Conservation (phyloP, 2,797 vertebrate genomes). For the Toxotes lorentzi region DNA sequence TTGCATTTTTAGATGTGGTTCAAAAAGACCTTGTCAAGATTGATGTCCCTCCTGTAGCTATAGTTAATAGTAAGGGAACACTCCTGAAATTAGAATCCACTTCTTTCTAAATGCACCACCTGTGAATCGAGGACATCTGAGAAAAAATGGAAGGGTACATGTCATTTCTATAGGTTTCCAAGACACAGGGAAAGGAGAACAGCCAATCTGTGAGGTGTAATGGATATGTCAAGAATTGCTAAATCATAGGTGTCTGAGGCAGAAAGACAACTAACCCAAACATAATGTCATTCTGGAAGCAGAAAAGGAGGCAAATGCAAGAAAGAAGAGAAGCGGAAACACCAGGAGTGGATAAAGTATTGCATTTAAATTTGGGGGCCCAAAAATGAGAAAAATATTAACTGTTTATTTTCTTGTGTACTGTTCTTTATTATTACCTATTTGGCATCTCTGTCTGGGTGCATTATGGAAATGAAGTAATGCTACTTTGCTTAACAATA, state of each 20-base stretch:
- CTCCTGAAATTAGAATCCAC: conserved; percentile 88
- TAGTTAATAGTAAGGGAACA: conserved; percentile 84
- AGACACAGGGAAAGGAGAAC: conserved; percentile 84
- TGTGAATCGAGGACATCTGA: conserved; percentile 83
- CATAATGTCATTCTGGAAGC: conserved; percentile 83
- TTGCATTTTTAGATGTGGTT: conserved; percentile 79
- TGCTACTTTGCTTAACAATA: conserved; percentile 90
- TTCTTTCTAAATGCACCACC: conserved; percentile 83
- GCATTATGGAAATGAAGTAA: conserved; percentile 89
- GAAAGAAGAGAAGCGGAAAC: conserved; percentile 56
- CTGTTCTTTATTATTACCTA: conserved; percentile 82
- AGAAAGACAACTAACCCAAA: conserved; percentile 87
- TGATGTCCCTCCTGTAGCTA: conserved; percentile 83
- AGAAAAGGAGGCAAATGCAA: conserved; percentile 53
- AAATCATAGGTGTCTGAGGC: conserved; percentile 89
- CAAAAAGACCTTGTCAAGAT: conserved; percentile 87
- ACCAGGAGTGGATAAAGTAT: conserved; percentile 51
- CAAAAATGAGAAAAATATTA: conserved; percentile 71
- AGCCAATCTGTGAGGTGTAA: conserved; percentile 89
- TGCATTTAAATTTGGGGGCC: conserved; percentile 60
- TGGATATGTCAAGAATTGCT: conserved; percentile 92
- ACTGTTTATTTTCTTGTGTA: conserved; percentile 78
- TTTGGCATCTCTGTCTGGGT: conserved; percentile 81
- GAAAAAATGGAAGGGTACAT: conserved; percentile 79
- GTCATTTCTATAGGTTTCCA: conserved; percentile 88